A percentile compares a stretch with the other conserved stretches of the same genome.
Evolutionary conservation across 2,797 vertebrate genomes (phyloP).

Genomic region (Mormyrus proboscirostris): DNA sequence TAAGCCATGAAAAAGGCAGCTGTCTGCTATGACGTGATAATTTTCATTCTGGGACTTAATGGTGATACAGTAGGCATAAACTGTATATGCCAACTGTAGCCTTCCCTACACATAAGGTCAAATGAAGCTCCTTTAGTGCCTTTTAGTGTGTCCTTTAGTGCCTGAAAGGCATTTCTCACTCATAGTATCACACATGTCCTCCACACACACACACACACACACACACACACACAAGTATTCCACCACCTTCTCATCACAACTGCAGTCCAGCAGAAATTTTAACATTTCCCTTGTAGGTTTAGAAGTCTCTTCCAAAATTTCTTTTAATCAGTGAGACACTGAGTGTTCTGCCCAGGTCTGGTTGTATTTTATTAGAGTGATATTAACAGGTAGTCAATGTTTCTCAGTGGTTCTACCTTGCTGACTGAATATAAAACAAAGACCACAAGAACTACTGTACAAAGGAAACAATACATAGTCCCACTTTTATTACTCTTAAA

Average conservation of each 20-base stretch:
- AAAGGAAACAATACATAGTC: conserved; percentile 41
- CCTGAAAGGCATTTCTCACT: neutral
- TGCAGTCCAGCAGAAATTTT: neutral
- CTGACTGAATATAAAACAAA: conserved; percentile 13
- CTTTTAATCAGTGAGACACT: neutral
- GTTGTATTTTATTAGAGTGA: neutral
- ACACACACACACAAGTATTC: neutral
- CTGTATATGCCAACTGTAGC: neutral
- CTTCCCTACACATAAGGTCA: neutral
- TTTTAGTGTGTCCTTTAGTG: neutral
- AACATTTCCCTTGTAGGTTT: neutral
- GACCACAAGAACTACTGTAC: conserved; percentile 17
- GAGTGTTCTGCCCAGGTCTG: neutral
- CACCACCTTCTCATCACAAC: neutral
- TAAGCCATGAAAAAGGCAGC: neutral
- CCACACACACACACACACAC: neutral
- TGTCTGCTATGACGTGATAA: neutral
- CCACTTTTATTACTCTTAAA: conserved; percentile 44
- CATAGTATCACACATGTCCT: neutral
- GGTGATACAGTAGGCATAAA: neutral
- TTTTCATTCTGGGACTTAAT: neutral
- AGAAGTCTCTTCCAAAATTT: neutral
- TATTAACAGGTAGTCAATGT: neutral
- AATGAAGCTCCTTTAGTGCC: neutral
- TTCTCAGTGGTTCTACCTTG: neutral